phyloP scores from a whole-genome alignment of 2,888 invertebrate genomes.

The Agelastica alni region DNA sequence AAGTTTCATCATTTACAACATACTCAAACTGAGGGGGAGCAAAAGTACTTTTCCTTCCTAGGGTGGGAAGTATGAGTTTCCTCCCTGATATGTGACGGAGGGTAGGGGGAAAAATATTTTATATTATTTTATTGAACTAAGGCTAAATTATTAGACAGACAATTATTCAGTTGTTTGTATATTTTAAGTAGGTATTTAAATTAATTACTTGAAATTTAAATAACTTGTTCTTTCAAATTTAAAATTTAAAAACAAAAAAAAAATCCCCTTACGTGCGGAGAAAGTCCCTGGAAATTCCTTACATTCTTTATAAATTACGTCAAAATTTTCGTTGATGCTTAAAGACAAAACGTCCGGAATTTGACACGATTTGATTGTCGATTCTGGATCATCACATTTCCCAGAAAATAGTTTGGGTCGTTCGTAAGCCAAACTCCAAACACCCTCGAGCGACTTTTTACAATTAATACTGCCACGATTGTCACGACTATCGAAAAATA shows the following conservation, averaged over 20 bases:
- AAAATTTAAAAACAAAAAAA: background rate
- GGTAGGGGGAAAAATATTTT: no score
- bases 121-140: no score
- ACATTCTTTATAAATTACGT: conserved; percentile 90
- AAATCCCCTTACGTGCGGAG: conserved; percentile 66
- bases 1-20: no score
- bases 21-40: no score
- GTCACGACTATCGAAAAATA: conserved; percentile 87
- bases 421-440: conserved; percentile 86
- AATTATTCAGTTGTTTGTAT: no score
- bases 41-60: no score
- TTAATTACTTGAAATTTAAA: no score
- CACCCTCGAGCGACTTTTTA: conserved; percentile 88
- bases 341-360: conserved; percentile 94
- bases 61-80: no score
- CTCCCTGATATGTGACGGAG: no score
- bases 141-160: no score
- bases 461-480: conserved; percentile 90
- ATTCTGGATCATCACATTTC: conserved; percentile 87
- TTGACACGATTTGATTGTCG: conserved; percentile 91
- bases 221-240: no score
- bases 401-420: conserved; percentile 89
- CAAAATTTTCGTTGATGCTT: conserved; percentile 95
- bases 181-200: no score
- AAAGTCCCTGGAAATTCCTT: conserved; percentile 87